A percentile compares a stretch with the other conserved stretches of the same genome.
phyloP scores from a whole-genome alignment of 2,888 invertebrate species.

The Drosophila algonquin region DNA sequence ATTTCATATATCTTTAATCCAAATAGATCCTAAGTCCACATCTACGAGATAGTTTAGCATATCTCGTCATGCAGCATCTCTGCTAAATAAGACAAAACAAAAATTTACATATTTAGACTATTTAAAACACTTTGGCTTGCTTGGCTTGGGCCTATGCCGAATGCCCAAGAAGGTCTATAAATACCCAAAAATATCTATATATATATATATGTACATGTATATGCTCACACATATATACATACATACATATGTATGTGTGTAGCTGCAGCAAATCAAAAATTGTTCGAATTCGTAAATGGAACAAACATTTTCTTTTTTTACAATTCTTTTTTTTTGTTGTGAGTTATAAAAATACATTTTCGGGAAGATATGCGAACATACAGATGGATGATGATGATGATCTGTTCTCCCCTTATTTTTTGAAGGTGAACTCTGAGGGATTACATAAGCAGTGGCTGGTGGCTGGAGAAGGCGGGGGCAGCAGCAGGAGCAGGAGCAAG shows the following conservation, averaged over 20 bases:
- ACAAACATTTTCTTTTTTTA: constrained; percentile 49
- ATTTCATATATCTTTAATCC: not conserved
- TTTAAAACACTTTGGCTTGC: constrained; percentile 49
- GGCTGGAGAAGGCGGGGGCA: constrained; percentile 19
- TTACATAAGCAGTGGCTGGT: constrained; percentile 55
- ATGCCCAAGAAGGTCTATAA: constrained; percentile 44
- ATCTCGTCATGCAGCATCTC: constrained; percentile 21
- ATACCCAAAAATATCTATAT: constrained; percentile 49
- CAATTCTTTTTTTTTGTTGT: not conserved
- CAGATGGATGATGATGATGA: constrained; percentile 21
- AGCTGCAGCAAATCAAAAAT: constrained; percentile 49
- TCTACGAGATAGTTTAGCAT: not conserved
- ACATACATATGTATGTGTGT: constrained; percentile 13
- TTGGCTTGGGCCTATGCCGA: constrained; percentile 7
- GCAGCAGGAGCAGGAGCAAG: not conserved
- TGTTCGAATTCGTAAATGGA: constrained; percentile 64
- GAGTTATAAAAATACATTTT: constrained; percentile 50
- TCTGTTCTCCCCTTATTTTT: constrained; percentile 26
- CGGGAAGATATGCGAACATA: constrained; percentile 19
- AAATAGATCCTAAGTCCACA: not conserved
- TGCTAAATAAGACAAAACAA: constrained; percentile 28
- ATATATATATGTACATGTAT: constrained; percentile 17
- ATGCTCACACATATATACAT: constrained; percentile 11
- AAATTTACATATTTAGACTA: constrained; percentile 56
- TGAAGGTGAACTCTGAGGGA: constrained; percentile 57